Evolutionary conservation across 2,888 invertebrate genomes (phyloP).

Genomic region (Lasioglossum pauxillum): DNA sequence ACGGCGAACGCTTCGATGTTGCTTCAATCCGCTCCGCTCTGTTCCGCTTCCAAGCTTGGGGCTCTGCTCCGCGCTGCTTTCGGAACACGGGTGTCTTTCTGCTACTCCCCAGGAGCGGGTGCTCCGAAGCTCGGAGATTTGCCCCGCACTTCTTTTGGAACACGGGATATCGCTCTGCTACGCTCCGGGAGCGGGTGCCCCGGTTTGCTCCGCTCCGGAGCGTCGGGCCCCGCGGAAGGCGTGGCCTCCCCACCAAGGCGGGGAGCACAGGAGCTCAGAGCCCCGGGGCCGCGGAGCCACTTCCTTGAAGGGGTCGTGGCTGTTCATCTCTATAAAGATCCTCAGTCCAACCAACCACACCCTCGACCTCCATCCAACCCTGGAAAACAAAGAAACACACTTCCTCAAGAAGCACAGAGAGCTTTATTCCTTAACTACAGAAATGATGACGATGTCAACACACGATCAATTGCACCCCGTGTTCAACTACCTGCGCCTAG

Average conservation of each 20-base stretch:
- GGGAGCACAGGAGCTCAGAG: background rate
- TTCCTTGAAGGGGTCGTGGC: accelerated
- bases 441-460: background rate
- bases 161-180: too few species aligned
- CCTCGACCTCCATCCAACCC: background rate
- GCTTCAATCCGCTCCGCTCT: conserved; percentile 1
- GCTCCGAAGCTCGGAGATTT: background rate
- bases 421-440: background rate
- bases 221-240: background rate
- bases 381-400: background rate
- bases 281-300: background rate
- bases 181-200: background rate
- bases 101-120: background rate
- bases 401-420: background rate
- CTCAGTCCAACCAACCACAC: too few species aligned
- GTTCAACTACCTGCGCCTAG: background rate
- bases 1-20: conserved; percentile 26
- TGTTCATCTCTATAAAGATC: background rate
- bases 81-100: background rate
- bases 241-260: background rate
- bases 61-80: background rate
- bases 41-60: background rate
- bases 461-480: background rate
- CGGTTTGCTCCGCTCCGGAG: background rate
- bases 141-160: background rate